A percentile compares a stretch with the other conserved stretches of the same genome.
These are phyloP conservation scores for Hydrochoerus hydrochaeris DNA, from an alignment of 2,113 vertebrate genomes.

Conservation along the genomic window DNA sequence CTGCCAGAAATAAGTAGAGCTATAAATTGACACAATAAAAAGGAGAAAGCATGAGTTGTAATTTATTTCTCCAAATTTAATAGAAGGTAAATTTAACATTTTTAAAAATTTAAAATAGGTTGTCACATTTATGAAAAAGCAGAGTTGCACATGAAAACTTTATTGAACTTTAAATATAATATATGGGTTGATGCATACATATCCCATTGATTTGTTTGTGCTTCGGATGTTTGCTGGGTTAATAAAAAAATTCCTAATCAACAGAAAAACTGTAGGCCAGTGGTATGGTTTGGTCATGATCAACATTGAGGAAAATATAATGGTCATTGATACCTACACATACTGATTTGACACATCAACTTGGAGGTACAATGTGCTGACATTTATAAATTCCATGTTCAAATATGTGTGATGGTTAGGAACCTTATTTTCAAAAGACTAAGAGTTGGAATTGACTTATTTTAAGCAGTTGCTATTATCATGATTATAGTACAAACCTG, in stretches of 20 bases:
- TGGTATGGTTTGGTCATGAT: slow-evolving; percentile 54
- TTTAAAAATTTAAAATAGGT: slow-evolving; percentile 11
- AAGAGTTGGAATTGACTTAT: neutral
- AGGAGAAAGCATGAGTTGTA: neutral
- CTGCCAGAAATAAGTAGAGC: neutral
- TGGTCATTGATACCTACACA: neutral
- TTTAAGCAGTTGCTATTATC: neutral
- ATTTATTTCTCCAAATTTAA: neutral
- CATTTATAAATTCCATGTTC: slow-evolving; percentile 43
- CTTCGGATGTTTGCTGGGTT: slow-evolving; percentile 53
- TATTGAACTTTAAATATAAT: slow-evolving; percentile 51
- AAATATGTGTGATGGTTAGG: neutral
- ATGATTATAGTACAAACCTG: neutral
- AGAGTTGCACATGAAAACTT: neutral
- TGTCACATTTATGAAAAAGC: neutral
- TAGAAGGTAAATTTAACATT: slow-evolving; percentile 24
- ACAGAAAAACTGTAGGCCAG: slow-evolving; percentile 58
- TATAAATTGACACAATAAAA: neutral
- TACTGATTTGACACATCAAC: slow-evolving; percentile 37
- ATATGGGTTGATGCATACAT: slow-evolving; percentile 10
- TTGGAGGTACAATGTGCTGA: neutral
- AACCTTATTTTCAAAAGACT: neutral
- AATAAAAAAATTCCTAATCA: slow-evolving; percentile 59
- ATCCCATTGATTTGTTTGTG: slow-evolving; percentile 73
- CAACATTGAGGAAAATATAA: slow-evolving; percentile 70